These are phyloP conservation scores for Anastrepha ludens DNA, from an alignment of 1,140 invertebrate species.

Conservation along the genomic window DNA sequence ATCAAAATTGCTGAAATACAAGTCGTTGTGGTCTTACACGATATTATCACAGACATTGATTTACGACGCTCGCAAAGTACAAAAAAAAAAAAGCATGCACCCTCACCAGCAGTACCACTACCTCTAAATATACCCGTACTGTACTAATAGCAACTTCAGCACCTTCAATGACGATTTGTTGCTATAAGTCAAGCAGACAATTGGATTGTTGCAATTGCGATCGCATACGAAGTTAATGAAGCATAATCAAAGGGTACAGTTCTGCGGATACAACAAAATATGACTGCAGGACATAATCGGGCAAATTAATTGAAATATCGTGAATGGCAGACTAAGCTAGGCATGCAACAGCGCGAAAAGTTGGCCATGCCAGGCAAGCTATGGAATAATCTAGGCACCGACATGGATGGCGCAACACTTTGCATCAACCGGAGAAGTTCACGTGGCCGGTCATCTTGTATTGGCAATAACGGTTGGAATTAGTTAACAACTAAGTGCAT, in stretches of 20 bases:
- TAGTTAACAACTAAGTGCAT: neutral
- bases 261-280: constrained; percentile 12
- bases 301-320: constrained; percentile 55
- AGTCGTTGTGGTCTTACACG: constrained; percentile 12
- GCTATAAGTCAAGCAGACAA: constrained; percentile 24
- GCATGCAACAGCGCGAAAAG: neutral
- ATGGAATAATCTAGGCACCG: neutral
- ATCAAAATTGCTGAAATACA: constrained; percentile 36
- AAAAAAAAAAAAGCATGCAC: neutral
- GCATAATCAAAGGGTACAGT: constrained; percentile 46
- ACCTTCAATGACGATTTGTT: constrained; percentile 41
- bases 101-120: too few species aligned
- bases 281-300: constrained; percentile 27
- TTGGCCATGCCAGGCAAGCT: neutral
- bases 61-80: neutral
- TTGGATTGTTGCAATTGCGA: constrained; percentile 48
- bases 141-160: neutral
- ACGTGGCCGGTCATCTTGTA: neutral
- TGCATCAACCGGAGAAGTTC: constrained; percentile 16
- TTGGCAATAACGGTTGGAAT: neutral
- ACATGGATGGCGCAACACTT: neutral
- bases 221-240: constrained; percentile 49
- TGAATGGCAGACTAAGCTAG: constrained; percentile 20
- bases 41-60: constrained; percentile 50
- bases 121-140: neutral